phyloP scores from a whole-genome alignment of 2,113 vertebrate species.

The Lanius ludovicianus region DNA sequence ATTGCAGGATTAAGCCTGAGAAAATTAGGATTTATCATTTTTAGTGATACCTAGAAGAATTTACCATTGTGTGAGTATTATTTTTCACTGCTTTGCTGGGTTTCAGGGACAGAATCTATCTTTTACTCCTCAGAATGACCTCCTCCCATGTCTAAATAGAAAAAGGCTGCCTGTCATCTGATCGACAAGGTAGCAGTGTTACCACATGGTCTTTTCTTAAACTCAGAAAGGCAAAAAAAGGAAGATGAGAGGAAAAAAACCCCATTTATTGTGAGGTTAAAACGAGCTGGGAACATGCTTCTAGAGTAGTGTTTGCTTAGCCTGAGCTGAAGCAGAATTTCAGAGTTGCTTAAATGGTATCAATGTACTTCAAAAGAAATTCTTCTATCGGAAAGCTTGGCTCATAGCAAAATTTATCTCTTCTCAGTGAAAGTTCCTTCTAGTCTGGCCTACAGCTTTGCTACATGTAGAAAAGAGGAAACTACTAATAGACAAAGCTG shows the following conservation, averaged over 20 bases:
- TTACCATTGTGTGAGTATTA: background rate
- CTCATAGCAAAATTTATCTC: background rate
- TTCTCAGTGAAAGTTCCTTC: background rate
- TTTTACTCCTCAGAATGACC: background rate
- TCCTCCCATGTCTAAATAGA: background rate
- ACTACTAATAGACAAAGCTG: background rate
- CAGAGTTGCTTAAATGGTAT: background rate
- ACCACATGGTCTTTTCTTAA: background rate
- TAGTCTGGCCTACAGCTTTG: background rate
- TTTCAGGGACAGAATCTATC: background rate
- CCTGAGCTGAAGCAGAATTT: background rate
- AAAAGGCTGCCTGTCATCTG: background rate
- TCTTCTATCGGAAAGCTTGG: background rate
- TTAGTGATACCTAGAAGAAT: background rate
- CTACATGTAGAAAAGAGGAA: background rate
- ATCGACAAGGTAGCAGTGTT: background rate
- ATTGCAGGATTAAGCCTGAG: background rate
- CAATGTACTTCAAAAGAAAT: background rate
- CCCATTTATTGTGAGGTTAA: background rate
- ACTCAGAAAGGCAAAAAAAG: background rate
- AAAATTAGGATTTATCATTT: conserved; percentile 42
- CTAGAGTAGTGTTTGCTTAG: background rate
- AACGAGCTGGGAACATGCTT: background rate
- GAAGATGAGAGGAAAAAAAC: background rate
- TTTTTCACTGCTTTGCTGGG: background rate